Base-by-base conservation (phyloP, 1,140 invertebrate species). In the Berghia stephanieae region DNA sequence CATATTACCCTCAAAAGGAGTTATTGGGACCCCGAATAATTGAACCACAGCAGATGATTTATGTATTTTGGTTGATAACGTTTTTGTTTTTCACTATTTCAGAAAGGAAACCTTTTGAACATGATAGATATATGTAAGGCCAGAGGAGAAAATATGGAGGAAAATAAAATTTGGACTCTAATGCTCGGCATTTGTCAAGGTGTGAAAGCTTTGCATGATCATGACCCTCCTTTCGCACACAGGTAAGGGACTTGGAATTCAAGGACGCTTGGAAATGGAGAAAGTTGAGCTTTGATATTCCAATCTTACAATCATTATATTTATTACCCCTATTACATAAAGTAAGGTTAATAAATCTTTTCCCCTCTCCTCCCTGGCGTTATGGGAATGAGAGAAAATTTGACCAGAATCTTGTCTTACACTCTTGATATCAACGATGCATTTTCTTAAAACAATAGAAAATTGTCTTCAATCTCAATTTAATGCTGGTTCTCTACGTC, bases 131-230 rank as follows among this genome's bases (percentile, higher is more conserved):
- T 90, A 60, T 88, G 93, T 79, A 89, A 91, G 2, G 91, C 90
- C 55, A 91, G 87, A 57, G 91, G 91, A 67, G 91, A 93, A 80
- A 91, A 93, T 79, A 91, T 95, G 83, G 89, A 90, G 75, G 91
- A 94, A 81, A 89, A 90, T 16, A 92, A 93, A 82, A 89, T 95
- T 66, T 88, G 95, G 77, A 90, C 91, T 80, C 91, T 95, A 75
- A 95, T 96, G 87, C 82, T 91, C 76, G 92, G 92, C 72, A 93
- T 96, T 72, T 95, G 94, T 86, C 92, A 95, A 83, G 94, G 93
- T 5, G 89, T 96, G 0, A 92, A 92, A 87, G 92, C 92, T 71
- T 92, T 96, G 85, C 95, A 96, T 87, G 92, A 93, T 82, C 90
- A 92, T 40, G 92, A 92, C 84, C 94, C 94, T 27, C 92, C 94